Evolutionary conservation across 2,888 invertebrate genomes (phyloP).

Genomic region (Eupithecia centaureata): DNA sequence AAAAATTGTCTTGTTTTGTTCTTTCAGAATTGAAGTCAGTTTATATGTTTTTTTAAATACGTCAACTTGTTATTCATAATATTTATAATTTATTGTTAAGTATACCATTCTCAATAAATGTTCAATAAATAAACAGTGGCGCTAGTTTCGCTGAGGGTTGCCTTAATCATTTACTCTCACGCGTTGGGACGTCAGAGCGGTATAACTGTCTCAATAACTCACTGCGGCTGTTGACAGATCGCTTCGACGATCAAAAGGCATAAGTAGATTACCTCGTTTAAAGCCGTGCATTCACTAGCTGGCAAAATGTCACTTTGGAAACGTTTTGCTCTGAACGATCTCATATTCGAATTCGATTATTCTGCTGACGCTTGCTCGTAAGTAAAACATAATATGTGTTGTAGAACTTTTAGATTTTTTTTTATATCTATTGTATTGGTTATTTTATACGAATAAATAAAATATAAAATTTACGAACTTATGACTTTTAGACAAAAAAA

Average conservation of each 20-base stretch:
- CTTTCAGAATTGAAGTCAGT: no score
- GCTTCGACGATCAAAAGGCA: constrained; percentile 53
- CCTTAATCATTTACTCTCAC: constrained; percentile 54
- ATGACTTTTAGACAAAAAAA: no score
- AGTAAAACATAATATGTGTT: neutral
- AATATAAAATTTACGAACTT: no score
- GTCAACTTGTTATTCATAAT: no score
- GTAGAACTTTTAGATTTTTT: neutral
- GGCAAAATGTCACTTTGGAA: neutral
- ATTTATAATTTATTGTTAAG: no score
- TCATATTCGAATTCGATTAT: neutral
- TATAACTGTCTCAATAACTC: constrained; percentile 64
- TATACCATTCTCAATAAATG: no score
- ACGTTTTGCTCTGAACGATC: neutral
- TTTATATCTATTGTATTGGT: no score
- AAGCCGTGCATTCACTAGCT: neutral
- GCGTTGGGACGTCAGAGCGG: constrained; percentile 55
- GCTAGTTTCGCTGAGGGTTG: neutral
- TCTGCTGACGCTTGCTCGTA: neutral
- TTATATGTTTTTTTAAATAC: no score
- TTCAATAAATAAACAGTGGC: neutral
- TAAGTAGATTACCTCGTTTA: constrained; percentile 58
- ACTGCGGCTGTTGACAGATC: constrained; percentile 56
- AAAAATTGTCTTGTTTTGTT: no score
- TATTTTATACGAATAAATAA: no score